These are phyloP conservation scores for Pediacus dermestoides DNA, from an alignment of 2,888 invertebrate genomes.

Conservation along the genomic window DNA sequence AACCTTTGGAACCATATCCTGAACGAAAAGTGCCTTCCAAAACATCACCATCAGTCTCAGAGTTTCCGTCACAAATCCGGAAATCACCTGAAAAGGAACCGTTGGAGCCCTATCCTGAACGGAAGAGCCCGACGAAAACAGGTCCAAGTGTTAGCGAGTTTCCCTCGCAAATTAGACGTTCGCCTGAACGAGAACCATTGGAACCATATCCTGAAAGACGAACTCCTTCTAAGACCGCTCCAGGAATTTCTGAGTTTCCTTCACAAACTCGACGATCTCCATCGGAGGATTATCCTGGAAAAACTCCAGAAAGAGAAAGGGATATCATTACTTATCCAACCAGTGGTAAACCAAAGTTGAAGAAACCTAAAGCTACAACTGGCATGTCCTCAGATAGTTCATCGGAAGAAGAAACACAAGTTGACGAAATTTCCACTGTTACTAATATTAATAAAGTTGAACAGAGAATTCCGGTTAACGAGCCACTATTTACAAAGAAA, in stretches of 20 bases:
- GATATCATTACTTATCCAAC: too few species aligned
- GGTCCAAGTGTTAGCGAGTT: slow-evolving; percentile 21
- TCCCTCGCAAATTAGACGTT: slow-evolving; percentile 32
- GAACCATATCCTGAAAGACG: slow-evolving; percentile 19
- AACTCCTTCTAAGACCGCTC: slow-evolving; percentile 14
- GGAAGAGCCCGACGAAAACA: slow-evolving; percentile 14
- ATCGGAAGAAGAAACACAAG: slow-evolving; percentile 22
- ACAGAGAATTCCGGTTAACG: slow-evolving; percentile 39
- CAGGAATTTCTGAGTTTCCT: slow-evolving; percentile 17
- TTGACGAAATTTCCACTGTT: slow-evolving; percentile 14
- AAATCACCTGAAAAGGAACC: slow-evolving; percentile 22
- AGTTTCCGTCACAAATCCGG: slow-evolving; percentile 33
- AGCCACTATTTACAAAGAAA: slow-evolving; percentile 40
- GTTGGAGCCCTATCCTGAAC: slow-evolving; percentile 20
- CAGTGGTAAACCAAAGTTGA: slow-evolving; percentile 6
- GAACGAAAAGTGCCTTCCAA: slow-evolving; percentile 16
- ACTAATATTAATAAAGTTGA: slow-evolving; percentile 18
- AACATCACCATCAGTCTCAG: slow-evolving; percentile 16
- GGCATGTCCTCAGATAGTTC: slow-evolving; percentile 20
- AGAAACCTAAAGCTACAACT: slow-evolving; percentile 10
- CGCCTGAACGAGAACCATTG: slow-evolving; percentile 18
- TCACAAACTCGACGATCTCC: slow-evolving; percentile 15
- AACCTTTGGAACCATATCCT: slow-evolving; percentile 22
- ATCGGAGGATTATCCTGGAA: too few species aligned
- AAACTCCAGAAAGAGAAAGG: too few species aligned